phyloP scores from a whole-genome alignment of 2,797 vertebrate species.

The Falco biarmicus region DNA sequence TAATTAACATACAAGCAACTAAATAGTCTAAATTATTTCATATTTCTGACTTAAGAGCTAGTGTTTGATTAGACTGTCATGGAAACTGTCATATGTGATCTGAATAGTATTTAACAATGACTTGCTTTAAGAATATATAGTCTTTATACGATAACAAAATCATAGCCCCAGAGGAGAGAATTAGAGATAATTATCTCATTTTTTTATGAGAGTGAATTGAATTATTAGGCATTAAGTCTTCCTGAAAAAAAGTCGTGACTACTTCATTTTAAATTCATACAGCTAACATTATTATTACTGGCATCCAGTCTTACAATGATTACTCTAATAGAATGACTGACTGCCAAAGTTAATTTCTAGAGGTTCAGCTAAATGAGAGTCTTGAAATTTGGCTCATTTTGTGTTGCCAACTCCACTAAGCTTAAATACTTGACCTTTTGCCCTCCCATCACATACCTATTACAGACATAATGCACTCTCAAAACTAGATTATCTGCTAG shows the following conservation, averaged over 20 bases:
- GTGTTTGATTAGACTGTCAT: conserved; percentile 29
- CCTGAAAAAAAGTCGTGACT: conserved; percentile 15
- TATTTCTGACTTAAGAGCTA: conserved; percentile 13
- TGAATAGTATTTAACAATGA: conserved; percentile 19
- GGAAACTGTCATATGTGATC: neutral
- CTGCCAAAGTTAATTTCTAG: conserved; percentile 1
- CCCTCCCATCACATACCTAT: neutral
- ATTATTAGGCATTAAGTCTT: conserved; percentile 39
- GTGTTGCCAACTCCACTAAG: neutral
- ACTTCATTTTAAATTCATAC: conserved; percentile 39
- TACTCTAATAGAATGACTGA: neutral
- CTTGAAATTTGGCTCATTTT: neutral
- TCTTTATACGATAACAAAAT: neutral
- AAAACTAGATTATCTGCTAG: neutral
- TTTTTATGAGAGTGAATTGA: conserved; percentile 36
- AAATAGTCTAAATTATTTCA: conserved; percentile 17
- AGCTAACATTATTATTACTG: conserved; percentile 24
- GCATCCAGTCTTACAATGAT: neutral
- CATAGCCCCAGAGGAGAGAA: neutral
- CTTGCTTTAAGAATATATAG: conserved; percentile 16
- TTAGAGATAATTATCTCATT: conserved; percentile 34
- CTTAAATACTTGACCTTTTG: neutral
- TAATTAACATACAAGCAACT: conserved; percentile 18
- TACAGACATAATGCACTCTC: neutral
- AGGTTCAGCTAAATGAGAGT: neutral